Evolutionary conservation across 2,113 vertebrate genomes (phyloP).

Genomic region (Calonectris borealis): DNA sequence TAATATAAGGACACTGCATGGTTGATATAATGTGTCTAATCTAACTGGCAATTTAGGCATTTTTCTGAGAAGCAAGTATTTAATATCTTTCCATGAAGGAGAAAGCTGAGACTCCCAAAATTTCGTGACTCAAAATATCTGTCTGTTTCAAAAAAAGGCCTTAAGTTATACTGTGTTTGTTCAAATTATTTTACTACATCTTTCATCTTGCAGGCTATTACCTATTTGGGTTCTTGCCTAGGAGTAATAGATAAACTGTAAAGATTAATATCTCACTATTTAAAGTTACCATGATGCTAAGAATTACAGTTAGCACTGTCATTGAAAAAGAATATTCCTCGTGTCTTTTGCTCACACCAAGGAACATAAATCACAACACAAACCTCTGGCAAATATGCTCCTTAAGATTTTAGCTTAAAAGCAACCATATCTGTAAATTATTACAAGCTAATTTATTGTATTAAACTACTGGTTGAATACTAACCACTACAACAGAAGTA

Average conservation of each 20-base stretch:
- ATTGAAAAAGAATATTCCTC: neutral
- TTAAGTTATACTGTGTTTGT: neutral
- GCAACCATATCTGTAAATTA: neutral
- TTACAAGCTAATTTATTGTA: neutral
- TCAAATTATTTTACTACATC: neutral
- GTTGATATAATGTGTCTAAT: neutral
- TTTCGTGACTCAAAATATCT: neutral
- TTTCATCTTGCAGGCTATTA: neutral
- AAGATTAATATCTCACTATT: neutral
- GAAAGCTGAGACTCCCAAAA: rapidly evolving
- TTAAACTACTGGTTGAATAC: neutral
- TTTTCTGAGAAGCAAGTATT: neutral
- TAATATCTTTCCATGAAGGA: neutral
- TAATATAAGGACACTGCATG: neutral
- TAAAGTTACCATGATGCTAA: neutral
- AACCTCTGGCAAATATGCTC: neutral
- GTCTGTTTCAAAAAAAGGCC: neutral
- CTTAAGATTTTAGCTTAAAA: neutral
- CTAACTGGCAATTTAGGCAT: neutral
- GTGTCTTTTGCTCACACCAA: neutral
- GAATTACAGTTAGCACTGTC: neutral
- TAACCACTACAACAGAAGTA: neutral
- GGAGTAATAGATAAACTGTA: neutral
- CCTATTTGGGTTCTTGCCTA: neutral
- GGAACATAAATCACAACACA: neutral